Evolutionary conservation across 2,113 vertebrate species (phyloP).

Genomic region (Varanus komodoensis): DNA sequence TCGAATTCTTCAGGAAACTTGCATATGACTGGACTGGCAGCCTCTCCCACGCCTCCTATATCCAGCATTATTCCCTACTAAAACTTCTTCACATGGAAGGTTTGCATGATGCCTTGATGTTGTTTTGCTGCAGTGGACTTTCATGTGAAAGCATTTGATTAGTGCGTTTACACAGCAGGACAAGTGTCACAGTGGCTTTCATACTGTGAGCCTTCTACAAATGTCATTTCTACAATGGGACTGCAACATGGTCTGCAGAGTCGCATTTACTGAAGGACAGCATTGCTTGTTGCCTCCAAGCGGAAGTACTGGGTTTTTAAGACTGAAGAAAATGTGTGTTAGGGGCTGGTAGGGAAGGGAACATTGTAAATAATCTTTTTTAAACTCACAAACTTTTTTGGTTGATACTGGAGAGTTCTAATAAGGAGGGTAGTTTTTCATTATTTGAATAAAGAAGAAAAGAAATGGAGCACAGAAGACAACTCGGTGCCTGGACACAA

Average conservation of each 20-base stretch:
- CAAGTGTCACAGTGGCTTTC: slow-evolving; percentile 75
- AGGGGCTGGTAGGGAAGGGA: slow-evolving; percentile 72
- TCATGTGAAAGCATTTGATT: slow-evolving; percentile 74
- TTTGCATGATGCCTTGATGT: slow-evolving; percentile 74
- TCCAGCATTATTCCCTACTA: slow-evolving; percentile 94
- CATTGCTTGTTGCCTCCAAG: slow-evolving; percentile 69
- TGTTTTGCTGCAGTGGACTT: slow-evolving; percentile 79
- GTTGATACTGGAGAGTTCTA: slow-evolving; percentile 86
- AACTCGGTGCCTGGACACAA: slow-evolving; percentile 75
- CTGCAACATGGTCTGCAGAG: slow-evolving; percentile 78
- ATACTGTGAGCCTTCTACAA: slow-evolving; percentile 69
- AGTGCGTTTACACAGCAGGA: slow-evolving; percentile 74
- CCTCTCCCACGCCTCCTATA: slow-evolving; percentile 86
- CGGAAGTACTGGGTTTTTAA: slow-evolving; percentile 69
- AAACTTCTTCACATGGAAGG: slow-evolving; percentile 76
- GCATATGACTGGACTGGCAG: slow-evolving; percentile 88
- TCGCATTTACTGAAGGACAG: slow-evolving; percentile 68
- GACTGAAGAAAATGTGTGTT: slow-evolving; percentile 67
- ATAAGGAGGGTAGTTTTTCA: slow-evolving; percentile 87
- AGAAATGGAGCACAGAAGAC: slow-evolving; percentile 72
- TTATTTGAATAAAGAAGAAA: slow-evolving; percentile 80
- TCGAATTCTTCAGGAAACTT: slow-evolving; percentile 98
- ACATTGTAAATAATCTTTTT: slow-evolving; percentile 87
- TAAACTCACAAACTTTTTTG: slow-evolving; percentile 83
- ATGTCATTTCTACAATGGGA: slow-evolving; percentile 74